phyloP scores from a whole-genome alignment of 1,140 invertebrate species.

The Bombus terrestris region DNA sequence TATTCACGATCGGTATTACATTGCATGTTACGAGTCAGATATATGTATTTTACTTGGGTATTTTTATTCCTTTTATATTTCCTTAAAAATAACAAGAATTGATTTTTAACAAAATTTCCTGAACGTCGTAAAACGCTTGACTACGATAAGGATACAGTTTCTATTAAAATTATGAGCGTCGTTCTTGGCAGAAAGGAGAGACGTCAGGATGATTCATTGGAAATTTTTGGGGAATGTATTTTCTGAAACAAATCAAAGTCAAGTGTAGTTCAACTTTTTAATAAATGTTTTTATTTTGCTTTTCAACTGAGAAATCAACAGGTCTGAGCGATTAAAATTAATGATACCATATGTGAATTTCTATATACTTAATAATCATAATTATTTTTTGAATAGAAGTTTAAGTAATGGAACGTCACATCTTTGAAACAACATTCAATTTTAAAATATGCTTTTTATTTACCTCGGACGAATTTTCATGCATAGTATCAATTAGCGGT shows the following conservation, averaged over 20 bases:
- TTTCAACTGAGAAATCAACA: too few species aligned
- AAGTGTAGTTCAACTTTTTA: background rate
- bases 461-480: too few species aligned
- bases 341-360: too few species aligned
- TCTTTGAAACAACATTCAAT: too few species aligned
- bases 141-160: background rate
- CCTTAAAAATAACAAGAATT: background rate
- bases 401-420: too few species aligned
- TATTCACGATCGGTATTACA: background rate
- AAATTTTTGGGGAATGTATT: background rate
- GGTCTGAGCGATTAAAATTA: too few species aligned
- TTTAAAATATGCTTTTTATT: too few species aligned
- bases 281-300: background rate
- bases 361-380: too few species aligned
- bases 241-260: background rate
- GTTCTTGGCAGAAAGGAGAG: background rate
- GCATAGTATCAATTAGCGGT: too few species aligned
- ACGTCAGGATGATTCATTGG: background rate
- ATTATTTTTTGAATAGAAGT: too few species aligned
- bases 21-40: background rate
- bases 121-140: background rate
- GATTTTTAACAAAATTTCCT: background rate
- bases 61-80: background rate
- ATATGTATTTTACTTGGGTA: too few species aligned
- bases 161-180: background rate